phyloP scores from a whole-genome alignment of 2,888 invertebrate genomes.

The Antheraea yamamai region DNA sequence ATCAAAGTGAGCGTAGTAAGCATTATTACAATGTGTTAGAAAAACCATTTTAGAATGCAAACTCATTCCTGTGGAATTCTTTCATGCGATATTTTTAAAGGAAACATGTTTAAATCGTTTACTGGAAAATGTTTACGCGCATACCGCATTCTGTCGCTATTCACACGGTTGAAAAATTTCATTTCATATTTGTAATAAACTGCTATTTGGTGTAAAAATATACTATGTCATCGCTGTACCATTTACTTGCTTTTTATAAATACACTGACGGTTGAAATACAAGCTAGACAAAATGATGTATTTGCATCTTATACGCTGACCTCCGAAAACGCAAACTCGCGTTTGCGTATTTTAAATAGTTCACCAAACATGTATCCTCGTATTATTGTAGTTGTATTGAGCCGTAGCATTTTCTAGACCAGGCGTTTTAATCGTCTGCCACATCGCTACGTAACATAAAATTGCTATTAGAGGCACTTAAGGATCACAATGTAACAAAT shows the following conservation, averaged over 20 bases:
- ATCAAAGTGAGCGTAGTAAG: constrained; percentile 28
- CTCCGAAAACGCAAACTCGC: background rate
- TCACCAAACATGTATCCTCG: too few species aligned
- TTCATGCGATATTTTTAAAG: constrained; percentile 60
- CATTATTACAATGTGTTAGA: constrained; percentile 22
- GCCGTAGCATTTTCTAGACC: background rate
- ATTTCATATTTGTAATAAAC: constrained; percentile 1
- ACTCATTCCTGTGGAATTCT: constrained; percentile 47
- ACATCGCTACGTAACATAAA: too few species aligned
- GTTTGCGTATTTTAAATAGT: background rate
- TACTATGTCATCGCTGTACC: background rate
- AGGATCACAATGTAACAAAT: too few species aligned
- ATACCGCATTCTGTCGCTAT: constrained; percentile 36
- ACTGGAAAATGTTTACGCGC: constrained; percentile 47
- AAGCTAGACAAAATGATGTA: background rate
- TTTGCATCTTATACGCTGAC: background rate
- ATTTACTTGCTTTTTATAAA: background rate
- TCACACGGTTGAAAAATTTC: constrained; percentile 25
- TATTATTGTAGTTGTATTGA: background rate
- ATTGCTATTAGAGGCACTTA: too few species aligned
- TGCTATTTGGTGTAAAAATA: background rate
- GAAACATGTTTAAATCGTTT: constrained; percentile 43
- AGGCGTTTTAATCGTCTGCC: too few species aligned
- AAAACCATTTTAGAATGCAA: constrained; percentile 54
- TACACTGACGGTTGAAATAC: background rate